Evolutionary conservation across 2,113 vertebrate species (phyloP).

Genomic region (Smithornis capensis): DNA sequence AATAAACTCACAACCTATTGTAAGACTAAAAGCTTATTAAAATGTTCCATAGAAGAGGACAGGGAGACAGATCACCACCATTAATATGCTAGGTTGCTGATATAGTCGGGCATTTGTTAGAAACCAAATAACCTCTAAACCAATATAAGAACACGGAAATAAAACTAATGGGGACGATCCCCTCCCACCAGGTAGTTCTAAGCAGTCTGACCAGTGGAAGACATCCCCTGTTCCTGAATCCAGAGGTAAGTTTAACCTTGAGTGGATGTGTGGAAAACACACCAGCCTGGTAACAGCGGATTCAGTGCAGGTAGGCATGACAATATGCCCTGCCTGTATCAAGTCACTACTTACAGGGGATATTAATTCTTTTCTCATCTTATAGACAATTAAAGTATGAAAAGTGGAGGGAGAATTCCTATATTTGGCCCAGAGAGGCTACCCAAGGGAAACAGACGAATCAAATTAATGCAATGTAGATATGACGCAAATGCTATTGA

Average conservation of each 20-base stretch:
- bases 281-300: background rate
- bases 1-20: fast-evolving
- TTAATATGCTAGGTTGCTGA: background rate
- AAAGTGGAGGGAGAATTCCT: background rate
- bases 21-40: background rate
- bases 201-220: background rate
- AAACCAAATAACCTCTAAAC: background rate
- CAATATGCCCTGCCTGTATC: background rate
- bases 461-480: background rate
- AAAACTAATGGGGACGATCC: background rate
- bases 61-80: background rate
- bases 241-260: background rate
- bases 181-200: background rate
- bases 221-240: background rate
- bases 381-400: background rate
- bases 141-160: background rate
- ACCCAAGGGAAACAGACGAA: background rate
- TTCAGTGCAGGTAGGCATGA: background rate
- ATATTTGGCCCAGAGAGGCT: background rate
- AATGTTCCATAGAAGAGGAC: background rate
- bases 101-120: background rate
- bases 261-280: background rate
- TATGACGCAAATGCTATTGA: background rate
- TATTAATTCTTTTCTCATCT: background rate
- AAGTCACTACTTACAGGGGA: background rate